phyloP scores from a whole-genome alignment of 2,113 vertebrate genomes.

The Gobiocypris rarus region DNA sequence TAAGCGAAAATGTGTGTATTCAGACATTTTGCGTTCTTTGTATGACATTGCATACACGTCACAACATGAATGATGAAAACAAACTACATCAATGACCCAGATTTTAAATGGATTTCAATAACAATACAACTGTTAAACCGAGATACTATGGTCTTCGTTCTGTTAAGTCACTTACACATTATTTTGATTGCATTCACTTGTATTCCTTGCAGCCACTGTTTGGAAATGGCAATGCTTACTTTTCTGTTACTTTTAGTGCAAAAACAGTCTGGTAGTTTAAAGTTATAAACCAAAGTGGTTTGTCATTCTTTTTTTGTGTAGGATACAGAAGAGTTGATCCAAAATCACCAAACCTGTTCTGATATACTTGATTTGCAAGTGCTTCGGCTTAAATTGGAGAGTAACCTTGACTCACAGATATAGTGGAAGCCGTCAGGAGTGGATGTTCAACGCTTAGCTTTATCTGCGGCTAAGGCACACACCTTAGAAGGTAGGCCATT shows the following conservation, averaged over 20 bases:
- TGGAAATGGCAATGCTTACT: not conserved
- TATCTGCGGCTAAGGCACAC: slow-evolving; percentile 2
- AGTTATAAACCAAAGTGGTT: not conserved
- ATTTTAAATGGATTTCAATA: slow-evolving; percentile 5
- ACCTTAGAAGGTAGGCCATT: slow-evolving; percentile 36
- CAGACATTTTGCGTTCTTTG: not conserved
- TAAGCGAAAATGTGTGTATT: not conserved
- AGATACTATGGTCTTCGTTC: no score
- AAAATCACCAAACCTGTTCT: slow-evolving; percentile 7
- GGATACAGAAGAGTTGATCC: not conserved
- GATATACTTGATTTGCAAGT: slow-evolving; percentile 27
- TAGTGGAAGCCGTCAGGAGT: slow-evolving; percentile 17
- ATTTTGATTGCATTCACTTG: not conserved
- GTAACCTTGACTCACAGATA: slow-evolving; percentile 45
- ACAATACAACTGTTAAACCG: not conserved
- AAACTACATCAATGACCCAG: not conserved
- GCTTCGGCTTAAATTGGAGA: slow-evolving; percentile 24
- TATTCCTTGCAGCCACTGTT: not conserved
- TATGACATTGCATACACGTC: not conserved
- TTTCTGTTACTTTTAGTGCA: not conserved
- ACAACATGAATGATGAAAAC: not conserved
- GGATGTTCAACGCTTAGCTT: slow-evolving; percentile 42
- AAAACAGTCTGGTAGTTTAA: not conserved
- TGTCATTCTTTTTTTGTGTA: not conserved
- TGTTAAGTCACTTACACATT: not conserved